Conservation (phyloP, 2,888 invertebrate genomes). For the Pristionchus arcanus region DNA sequence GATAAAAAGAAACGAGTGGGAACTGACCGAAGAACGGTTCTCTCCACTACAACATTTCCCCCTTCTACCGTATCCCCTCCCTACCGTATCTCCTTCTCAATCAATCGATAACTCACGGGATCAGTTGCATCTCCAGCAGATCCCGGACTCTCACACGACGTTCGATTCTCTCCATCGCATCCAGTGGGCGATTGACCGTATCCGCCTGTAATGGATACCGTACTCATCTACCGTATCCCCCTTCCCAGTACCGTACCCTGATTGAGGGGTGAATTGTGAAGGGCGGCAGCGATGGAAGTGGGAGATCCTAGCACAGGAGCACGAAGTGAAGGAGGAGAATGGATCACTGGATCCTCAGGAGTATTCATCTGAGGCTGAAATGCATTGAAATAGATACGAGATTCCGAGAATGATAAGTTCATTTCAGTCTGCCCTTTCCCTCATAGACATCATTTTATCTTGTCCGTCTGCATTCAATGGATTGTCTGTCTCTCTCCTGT, state of each 20-base stretch:
- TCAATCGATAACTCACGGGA: constrained; percentile 4
- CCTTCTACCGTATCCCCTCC: background rate
- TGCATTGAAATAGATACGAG: background rate
- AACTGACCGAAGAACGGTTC: constrained; percentile 20
- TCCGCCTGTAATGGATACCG: constrained; percentile 26
- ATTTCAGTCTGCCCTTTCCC: background rate
- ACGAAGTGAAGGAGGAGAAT: constrained; percentile 73
- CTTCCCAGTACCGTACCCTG: background rate
- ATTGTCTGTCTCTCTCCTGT: background rate
- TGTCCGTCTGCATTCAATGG: background rate
- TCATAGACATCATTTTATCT: background rate
- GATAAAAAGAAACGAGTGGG: background rate
- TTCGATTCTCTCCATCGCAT: constrained; percentile 54
- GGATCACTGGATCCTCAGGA: constrained; percentile 76
- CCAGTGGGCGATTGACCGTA: constrained; percentile 51
- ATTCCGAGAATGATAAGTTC: background rate
- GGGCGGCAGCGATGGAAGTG: constrained; percentile 49
- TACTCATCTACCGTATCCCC: constrained; percentile 33
- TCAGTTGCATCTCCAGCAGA: constrained; percentile 31
- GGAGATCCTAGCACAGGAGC: constrained; percentile 54
- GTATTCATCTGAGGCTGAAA: constrained; percentile 76
- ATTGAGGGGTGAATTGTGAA: constrained; percentile 53
- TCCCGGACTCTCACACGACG: constrained; percentile 54
- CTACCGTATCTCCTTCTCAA: background rate
- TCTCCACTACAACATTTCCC: background rate